Evolutionary conservation across 2,113 vertebrate genomes (phyloP).

Genomic region (Callaeas wilsoni): DNA sequence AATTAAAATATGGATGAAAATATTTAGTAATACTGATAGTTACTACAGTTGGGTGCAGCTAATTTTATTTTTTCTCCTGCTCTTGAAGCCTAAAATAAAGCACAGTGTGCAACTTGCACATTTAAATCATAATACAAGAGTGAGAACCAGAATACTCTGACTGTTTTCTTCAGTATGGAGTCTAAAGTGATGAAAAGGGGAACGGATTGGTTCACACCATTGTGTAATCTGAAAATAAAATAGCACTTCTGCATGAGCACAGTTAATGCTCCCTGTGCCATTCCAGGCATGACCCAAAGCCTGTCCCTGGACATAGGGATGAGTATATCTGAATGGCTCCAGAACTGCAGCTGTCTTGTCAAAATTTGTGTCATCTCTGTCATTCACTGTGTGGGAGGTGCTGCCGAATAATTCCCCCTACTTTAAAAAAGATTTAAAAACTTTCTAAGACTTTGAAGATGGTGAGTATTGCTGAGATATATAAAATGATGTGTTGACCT

Average conservation of each 20-base stretch:
- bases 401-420: not conserved
- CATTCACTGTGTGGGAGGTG: not conserved
- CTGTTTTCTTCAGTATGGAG: not conserved
- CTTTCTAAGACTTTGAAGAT: not conserved
- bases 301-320: not conserved
- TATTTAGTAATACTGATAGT: not conserved
- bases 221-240: not conserved
- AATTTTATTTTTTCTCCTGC: not conserved
- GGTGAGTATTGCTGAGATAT: not conserved
- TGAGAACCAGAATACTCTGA: not conserved
- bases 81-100: not conserved
- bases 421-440: not conserved
- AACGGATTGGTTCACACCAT: not conserved
- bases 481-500: not conserved
- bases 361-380: not conserved
- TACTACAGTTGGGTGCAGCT: not conserved
- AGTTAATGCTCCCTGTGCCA: not conserved
- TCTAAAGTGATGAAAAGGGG: not conserved
- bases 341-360: not conserved
- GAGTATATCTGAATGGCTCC: accelerated
- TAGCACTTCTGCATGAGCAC: not conserved
- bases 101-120: not conserved
- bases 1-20: not conserved
- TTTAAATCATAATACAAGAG: not conserved
- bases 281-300: not conserved